phyloP scores from a whole-genome alignment of 2,888 invertebrate genomes.

The Epistrophe grossulariae region DNA sequence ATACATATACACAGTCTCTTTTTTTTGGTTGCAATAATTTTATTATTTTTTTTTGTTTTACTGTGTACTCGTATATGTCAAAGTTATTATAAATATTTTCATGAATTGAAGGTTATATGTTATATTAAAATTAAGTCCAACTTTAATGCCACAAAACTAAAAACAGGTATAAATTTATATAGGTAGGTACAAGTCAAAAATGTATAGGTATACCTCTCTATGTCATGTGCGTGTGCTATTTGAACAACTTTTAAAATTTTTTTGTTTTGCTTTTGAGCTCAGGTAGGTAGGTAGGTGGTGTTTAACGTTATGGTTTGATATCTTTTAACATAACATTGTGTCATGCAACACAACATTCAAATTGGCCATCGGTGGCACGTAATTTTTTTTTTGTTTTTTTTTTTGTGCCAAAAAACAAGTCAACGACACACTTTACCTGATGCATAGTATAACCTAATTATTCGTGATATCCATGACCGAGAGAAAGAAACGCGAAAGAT shows the following conservation, averaged over 20 bases:
- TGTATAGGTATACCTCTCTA: background rate
- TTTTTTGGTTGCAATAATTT: slow-evolving; percentile 25
- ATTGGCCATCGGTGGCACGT: slow-evolving; percentile 63
- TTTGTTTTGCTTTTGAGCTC: background rate
- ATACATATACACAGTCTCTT: slow-evolving; percentile 43
- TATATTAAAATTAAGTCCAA: slow-evolving; percentile 68
- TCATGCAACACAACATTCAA: slow-evolving; percentile 69
- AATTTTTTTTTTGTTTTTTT: background rate
- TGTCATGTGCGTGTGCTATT: slow-evolving; percentile 33
- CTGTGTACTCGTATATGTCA: slow-evolving; percentile 33
- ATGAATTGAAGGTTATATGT: slow-evolving; percentile 68
- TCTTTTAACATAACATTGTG: slow-evolving; percentile 71
- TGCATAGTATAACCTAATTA: slow-evolving; percentile 61
- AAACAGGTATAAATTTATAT: slow-evolving; percentile 59
- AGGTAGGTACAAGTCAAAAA: slow-evolving; percentile 37
- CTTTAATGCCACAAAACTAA: slow-evolving; percentile 44
- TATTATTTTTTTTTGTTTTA: background rate
- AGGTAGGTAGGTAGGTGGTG: slow-evolving; percentile 58
- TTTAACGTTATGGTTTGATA: slow-evolving; percentile 47
- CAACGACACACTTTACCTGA: slow-evolving; percentile 64
- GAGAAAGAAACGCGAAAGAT: slow-evolving; percentile 36
- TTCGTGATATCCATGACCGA: slow-evolving; percentile 35
- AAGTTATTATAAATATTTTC: slow-evolving; percentile 25
- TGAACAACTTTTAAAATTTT: slow-evolving; percentile 8
- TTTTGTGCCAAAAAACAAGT: slow-evolving; percentile 26